These are phyloP conservation scores for Neodon shergylaensis DNA, from an alignment of 2,113 vertebrate genomes.

Conservation along the genomic window DNA sequence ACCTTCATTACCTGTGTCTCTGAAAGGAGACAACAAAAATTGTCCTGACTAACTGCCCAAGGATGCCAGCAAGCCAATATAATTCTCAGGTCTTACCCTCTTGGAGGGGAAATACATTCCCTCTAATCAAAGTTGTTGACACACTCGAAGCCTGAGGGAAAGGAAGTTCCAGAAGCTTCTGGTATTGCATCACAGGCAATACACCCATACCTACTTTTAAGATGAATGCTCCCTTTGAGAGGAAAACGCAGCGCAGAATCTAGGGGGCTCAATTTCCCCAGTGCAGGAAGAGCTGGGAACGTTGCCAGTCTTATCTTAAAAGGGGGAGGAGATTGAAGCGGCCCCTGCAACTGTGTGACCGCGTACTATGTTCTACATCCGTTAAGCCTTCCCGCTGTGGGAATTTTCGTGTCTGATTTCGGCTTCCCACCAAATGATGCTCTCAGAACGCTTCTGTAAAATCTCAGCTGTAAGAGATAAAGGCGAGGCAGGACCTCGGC, in stretches of 20 bases:
- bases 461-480: constrained; percentile 59
- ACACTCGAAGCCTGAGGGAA: neutral
- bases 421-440: neutral
- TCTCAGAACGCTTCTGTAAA: constrained; percentile 72
- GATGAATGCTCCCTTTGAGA: neutral
- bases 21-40: neutral
- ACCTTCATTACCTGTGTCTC: constrained; percentile 10
- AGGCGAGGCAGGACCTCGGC: constrained; percentile 61
- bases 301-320: neutral
- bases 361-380: constrained; percentile 34
- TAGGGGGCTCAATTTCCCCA: neutral
- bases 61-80: neutral
- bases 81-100: neutral
- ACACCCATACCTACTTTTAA: neutral
- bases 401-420: constrained; percentile 62
- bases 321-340: neutral
- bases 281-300: neutral
- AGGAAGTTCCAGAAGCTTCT: neutral
- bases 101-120: neutral
- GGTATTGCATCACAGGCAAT: neutral
- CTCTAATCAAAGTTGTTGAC: neutral
- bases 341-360: constrained; percentile 43
- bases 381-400: neutral
- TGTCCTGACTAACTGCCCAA: neutral
- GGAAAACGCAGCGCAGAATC: neutral